These are phyloP conservation scores for Agrenia bidenticulata DNA, from an alignment of 2,888 invertebrate species.

Conservation along the genomic window DNA sequence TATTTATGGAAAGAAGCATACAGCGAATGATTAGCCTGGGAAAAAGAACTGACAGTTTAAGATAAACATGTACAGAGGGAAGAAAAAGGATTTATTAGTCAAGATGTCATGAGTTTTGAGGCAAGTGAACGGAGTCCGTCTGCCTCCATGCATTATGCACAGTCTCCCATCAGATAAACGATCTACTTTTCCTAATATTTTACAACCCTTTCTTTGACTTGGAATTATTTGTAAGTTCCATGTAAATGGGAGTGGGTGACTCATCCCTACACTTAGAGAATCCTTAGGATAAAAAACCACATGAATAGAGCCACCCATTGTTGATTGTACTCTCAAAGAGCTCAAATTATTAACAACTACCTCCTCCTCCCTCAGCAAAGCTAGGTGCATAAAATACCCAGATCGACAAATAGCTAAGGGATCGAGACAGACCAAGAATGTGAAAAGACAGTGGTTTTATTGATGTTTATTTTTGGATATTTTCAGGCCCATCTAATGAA, in stretches of 20 bases:
- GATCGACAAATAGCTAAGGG: no score
- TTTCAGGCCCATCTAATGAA: slow-evolving; percentile 47
- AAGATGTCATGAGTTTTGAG: slow-evolving; percentile 10
- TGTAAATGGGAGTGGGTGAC: no score
- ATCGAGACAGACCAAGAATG: no score
- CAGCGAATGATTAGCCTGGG: slow-evolving; percentile 17
- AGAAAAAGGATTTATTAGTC: slow-evolving; percentile 19
- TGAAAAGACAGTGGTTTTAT: no score
- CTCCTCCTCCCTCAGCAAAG: no score
- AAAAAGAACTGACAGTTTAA: slow-evolving; percentile 22
- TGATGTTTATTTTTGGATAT: slow-evolving; percentile 9
- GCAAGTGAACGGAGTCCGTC: slow-evolving; percentile 9
- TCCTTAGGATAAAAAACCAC: no score
- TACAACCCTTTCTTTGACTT: slow-evolving; percentile 4
- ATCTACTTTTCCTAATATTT: background rate
- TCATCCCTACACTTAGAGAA: no score
- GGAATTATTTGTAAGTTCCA: no score
- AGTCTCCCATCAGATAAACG: slow-evolving; percentile 4
- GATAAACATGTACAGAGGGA: slow-evolving; percentile 16
- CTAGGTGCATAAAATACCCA: no score
- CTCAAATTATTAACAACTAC: no score
- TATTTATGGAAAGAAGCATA: slow-evolving; percentile 9
- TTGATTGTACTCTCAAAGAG: no score
- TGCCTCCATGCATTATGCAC: slow-evolving; percentile 7
- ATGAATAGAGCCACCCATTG: no score